Percentiles rank a stretch among this genome's conserved stretches.
Evolutionary conservation across 2,797 vertebrate genomes (phyloP).

Genomic region (Arnoldichthys spilopterus): DNA sequence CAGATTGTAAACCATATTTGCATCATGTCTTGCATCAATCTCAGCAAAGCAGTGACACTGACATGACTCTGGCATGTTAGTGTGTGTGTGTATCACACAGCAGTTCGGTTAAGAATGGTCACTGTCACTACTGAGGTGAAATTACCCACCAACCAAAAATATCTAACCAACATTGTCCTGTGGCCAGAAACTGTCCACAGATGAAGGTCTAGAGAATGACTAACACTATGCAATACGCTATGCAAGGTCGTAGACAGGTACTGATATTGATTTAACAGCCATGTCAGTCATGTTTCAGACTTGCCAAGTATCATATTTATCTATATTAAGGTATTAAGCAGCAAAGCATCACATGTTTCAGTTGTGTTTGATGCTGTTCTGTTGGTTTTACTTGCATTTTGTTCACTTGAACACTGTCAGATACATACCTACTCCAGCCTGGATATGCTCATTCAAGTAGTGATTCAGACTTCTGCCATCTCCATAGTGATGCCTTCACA

Average conservation of each 20-base stretch:
- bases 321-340: background rate
- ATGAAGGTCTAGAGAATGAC: too few species aligned
- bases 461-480: slow-evolving; percentile 33
- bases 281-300: slow-evolving; percentile 13
- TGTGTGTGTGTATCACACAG: too few species aligned
- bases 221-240: background rate
- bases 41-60: too few species aligned
- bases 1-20: too few species aligned
- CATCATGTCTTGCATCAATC: too few species aligned
- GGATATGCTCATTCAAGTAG: slow-evolving; percentile 11
- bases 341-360: background rate
- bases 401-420: background rate
- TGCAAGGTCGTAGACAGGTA: background rate
- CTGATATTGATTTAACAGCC: slow-evolving; percentile 5
- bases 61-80: too few species aligned
- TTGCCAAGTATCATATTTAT: slow-evolving; percentile 1
- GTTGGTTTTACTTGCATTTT: background rate
- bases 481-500: slow-evolving; percentile 39
- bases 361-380: background rate
- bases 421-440: slow-evolving; percentile 1
- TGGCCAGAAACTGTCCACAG: too few species aligned
- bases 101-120: too few species aligned
- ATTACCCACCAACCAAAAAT: too few species aligned
- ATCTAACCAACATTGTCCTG: too few species aligned
- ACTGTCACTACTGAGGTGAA: too few species aligned